Evolutionary conservation across 2,797 vertebrate species (phyloP).

Genomic region (Rachycentron canadum): DNA sequence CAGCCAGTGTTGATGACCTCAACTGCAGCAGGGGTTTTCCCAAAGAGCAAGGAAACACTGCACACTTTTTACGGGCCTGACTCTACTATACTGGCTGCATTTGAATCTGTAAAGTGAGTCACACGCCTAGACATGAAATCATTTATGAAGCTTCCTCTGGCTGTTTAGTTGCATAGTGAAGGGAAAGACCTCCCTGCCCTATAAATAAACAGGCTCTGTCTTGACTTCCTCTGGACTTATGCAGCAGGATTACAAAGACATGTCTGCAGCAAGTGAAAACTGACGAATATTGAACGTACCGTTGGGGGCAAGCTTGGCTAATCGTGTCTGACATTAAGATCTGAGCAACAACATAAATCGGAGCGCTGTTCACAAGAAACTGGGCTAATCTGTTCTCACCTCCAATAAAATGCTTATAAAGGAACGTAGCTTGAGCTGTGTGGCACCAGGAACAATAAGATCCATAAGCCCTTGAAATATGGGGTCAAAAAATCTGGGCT

Average conservation of each 20-base stretch:
- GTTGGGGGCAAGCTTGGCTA: slow-evolving; percentile 32
- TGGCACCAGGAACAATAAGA: slow-evolving; percentile 10
- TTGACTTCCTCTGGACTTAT: slow-evolving; percentile 68
- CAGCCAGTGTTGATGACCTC: slow-evolving; percentile 45
- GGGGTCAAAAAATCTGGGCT: slow-evolving; percentile 24
- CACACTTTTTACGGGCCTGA: slow-evolving; percentile 56
- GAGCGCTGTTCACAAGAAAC: slow-evolving; percentile 13
- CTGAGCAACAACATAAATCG: slow-evolving; percentile 13
- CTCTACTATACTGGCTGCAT: slow-evolving; percentile 24
- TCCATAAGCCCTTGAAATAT: slow-evolving; percentile 37
- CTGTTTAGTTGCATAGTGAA: slow-evolving; percentile 56
- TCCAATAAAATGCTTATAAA: slow-evolving; percentile 46
- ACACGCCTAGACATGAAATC: slow-evolving; percentile 72
- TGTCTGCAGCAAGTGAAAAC: slow-evolving; percentile 20
- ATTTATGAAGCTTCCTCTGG: slow-evolving; percentile 66
- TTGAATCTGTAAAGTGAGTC: slow-evolving; percentile 60
- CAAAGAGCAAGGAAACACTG: slow-evolving; percentile 23
- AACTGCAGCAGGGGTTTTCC: slow-evolving; percentile 65
- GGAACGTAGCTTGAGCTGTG: too few relatives aligned
- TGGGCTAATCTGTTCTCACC: slow-evolving; percentile 16
- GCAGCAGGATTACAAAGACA: slow-evolving; percentile 45
- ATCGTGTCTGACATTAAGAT: slow-evolving; percentile 47
- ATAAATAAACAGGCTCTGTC: slow-evolving; percentile 75
- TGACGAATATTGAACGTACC: slow-evolving; percentile 54
- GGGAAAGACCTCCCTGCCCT: slow-evolving; percentile 69